A percentile compares a stretch with the other conserved stretches of the same genome.
Conservation (phyloP, 1,140 invertebrate genomes). For the Bombus sibiricus region DNA sequence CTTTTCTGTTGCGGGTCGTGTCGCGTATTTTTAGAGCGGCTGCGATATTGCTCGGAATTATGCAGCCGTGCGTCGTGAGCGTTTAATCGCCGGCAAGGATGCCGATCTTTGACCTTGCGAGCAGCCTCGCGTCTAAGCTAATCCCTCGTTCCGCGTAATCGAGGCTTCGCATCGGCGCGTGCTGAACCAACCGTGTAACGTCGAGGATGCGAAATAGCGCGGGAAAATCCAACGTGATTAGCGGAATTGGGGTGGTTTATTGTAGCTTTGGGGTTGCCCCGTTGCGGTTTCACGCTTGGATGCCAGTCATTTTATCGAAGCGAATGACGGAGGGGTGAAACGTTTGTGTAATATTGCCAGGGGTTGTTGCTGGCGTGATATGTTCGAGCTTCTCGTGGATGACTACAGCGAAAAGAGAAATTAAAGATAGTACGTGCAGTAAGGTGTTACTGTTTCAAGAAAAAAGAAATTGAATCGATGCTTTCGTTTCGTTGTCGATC, state of each 20-base stretch:
- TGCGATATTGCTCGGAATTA: slow-evolving; percentile 38
- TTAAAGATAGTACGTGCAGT: no score
- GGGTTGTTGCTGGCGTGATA: no score
- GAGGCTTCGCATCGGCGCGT: slow-evolving; percentile 12
- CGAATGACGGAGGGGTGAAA: background rate
- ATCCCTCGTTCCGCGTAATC: slow-evolving; percentile 32
- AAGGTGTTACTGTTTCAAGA: no score
- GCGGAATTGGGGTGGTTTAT: no score
- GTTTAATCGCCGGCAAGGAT: slow-evolving; percentile 27
- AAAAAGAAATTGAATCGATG: no score
- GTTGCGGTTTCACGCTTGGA: background rate
- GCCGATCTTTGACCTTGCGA: slow-evolving; percentile 37
- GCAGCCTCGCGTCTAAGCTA: slow-evolving; percentile 23
- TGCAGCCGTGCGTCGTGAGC: slow-evolving; percentile 22
- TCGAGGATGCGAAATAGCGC: background rate
- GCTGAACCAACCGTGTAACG: background rate
- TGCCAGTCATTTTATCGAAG: background rate
- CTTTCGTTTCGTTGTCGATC: no score
- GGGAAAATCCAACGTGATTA: background rate
- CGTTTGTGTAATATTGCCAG: no score
- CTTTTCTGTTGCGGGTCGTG: background rate
- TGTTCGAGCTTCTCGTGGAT: no score
- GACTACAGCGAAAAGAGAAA: no score
- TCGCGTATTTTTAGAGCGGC: slow-evolving; percentile 21
- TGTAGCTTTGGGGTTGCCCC: background rate